phyloP scores from a whole-genome alignment of 2,888 invertebrate genomes.

The Diaperis boleti region DNA sequence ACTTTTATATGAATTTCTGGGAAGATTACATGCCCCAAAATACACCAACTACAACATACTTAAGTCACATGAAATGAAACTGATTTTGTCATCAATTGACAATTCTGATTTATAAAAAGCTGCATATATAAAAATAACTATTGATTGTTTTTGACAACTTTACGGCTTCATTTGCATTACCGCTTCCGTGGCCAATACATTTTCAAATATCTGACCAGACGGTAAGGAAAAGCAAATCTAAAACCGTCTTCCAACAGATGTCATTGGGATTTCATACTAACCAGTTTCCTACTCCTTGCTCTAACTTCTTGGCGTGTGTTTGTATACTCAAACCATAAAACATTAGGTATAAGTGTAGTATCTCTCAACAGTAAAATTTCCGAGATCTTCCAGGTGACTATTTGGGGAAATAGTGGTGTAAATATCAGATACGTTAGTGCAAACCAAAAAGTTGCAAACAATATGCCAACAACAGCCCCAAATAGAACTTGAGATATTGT shows the following conservation, averaged over 20 bases:
- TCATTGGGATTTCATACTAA: conserved; percentile 87
- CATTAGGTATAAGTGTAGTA: conserved; percentile 91
- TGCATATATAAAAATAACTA: conserved; percentile 41
- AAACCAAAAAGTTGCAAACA: conserved; percentile 87
- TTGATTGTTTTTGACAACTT: conserved; percentile 34
- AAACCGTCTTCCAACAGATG: conserved; percentile 70
- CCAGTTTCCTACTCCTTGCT: conserved; percentile 82
- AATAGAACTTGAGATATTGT: conserved; percentile 84
- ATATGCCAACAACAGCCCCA: conserved; percentile 80
- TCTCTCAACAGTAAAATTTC: conserved; percentile 89
- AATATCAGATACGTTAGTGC: conserved; percentile 81
- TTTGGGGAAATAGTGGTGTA: conserved; percentile 86
- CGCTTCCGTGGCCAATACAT: conserved; percentile 67
- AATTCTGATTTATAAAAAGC: conserved; percentile 30
- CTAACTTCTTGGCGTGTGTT: conserved; percentile 86
- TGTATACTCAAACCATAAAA: conserved; percentile 94
- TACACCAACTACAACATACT: conserved; percentile 29
- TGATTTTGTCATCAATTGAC: conserved; percentile 29
- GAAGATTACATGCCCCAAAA: conserved; percentile 24
- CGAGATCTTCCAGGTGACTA: conserved; percentile 86
- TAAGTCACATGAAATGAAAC: conserved; percentile 30
- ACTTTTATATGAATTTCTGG: conserved; percentile 15
- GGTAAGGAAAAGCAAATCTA: conserved; percentile 57
- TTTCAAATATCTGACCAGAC: conserved; percentile 56
- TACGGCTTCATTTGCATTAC: conserved; percentile 47